phyloP scores from a whole-genome alignment of 2,888 invertebrate species.

The Lapara coniferarum region DNA sequence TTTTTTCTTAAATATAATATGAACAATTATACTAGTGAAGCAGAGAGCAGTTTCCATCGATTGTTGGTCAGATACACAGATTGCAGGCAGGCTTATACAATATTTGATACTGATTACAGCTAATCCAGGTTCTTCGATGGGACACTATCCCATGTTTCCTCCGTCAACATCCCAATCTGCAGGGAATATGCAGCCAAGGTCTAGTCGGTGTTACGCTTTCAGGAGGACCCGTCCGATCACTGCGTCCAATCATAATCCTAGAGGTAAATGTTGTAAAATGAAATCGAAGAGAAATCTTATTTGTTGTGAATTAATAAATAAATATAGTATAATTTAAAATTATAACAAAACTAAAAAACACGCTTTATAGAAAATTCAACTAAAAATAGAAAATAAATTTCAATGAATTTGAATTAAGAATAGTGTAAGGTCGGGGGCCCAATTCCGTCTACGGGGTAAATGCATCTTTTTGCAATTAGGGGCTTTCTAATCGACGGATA shows the following conservation, averaged over 20 bases:
- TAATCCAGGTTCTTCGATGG: background rate
- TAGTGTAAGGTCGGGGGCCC: no score
- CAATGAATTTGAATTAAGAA: no score
- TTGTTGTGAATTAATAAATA: background rate
- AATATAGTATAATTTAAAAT: no score
- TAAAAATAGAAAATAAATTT: no score
- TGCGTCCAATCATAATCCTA: background rate
- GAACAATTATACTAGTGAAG: no score
- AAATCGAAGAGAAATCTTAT: background rate
- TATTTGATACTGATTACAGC: background rate
- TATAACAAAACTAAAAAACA: no score
- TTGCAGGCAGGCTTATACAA: background rate
- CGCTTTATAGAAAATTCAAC: no score
- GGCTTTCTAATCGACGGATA: no score
- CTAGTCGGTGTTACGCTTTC: background rate
- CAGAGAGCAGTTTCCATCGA: no score
- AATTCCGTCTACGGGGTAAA: no score
- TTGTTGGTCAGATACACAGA: background rate
- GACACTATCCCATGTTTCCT: background rate
- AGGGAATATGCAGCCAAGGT: background rate
- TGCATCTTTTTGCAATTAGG: no score
- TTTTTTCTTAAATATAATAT: no score
- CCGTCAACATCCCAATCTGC: background rate
- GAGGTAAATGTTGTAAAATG: background rate
- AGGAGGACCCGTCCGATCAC: background rate